phyloP scores from a whole-genome alignment of 2,797 vertebrate genomes.

The Phalloptychus januarius region DNA sequence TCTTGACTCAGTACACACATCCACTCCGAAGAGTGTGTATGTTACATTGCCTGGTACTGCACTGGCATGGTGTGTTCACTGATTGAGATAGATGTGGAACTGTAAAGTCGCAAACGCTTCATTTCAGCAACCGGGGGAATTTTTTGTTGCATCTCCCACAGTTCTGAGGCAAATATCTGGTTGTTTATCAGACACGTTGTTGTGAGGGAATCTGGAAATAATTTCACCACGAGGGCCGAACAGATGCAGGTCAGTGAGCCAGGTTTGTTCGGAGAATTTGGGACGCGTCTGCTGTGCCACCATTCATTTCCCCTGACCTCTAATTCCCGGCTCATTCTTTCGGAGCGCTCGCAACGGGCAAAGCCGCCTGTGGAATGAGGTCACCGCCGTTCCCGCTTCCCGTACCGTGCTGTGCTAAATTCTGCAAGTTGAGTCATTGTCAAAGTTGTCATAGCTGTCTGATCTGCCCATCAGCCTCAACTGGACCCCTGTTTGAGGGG shows the following conservation, averaged over 20 bases:
- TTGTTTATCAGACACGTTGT: background rate
- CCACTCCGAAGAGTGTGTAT: background rate
- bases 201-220: background rate
- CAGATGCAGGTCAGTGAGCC: slow-evolving; percentile 28
- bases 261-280: slow-evolving; percentile 45
- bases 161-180: background rate
- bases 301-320: slow-evolving; percentile 48
- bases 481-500: slow-evolving; percentile 17
- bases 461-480: slow-evolving; percentile 11
- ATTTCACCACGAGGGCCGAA: slow-evolving; percentile 8
- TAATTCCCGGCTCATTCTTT: slow-evolving; percentile 49
- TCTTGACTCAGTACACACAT: background rate
- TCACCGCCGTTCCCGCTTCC: slow-evolving; percentile 53
- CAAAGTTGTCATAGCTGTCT: slow-evolving; percentile 39
- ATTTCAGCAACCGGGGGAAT: background rate
- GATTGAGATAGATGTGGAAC: background rate
- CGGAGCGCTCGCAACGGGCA: slow-evolving; percentile 21
- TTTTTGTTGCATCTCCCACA: background rate
- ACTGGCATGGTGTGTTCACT: background rate
- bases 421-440: slow-evolving; percentile 64
- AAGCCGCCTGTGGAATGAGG: slow-evolving; percentile 60
- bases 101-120: background rate
- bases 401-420: slow-evolving; percentile 60
- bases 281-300: slow-evolving; percentile 45
- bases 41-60: background rate